These are phyloP conservation scores for Megalurothrips usitatus DNA, from an alignment of 2,888 invertebrate genomes.

Conservation along the genomic window DNA sequence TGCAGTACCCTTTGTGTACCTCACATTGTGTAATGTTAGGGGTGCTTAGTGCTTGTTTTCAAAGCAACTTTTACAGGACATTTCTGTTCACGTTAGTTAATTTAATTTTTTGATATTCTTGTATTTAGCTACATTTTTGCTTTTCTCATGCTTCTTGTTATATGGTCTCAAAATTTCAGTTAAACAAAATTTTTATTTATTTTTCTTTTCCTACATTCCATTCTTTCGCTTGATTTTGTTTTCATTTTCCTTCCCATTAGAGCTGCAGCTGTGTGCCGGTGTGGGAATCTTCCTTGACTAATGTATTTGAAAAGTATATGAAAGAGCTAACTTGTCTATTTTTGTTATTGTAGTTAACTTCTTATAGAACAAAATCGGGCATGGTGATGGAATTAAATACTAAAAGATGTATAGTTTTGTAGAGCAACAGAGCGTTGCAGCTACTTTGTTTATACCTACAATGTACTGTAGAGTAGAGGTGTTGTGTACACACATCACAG, in stretches of 20 bases:
- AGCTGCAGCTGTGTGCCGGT: conserved; percentile 18
- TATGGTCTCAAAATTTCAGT: conserved; percentile 14
- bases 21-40: conserved; percentile 19
- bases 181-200: conserved; percentile 10
- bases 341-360: conserved; percentile 25
- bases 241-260: background rate
- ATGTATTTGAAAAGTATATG: conserved; percentile 15
- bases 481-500: conserved; percentile 21
- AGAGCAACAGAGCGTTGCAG: conserved; percentile 6
- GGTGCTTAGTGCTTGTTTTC: conserved; percentile 18
- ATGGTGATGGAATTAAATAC: conserved; percentile 26
- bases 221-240: conserved; percentile 25
- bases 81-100: conserved; percentile 1
- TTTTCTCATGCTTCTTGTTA: conserved; percentile 16
- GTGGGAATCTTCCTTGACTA: conserved; percentile 24
- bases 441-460: conserved; percentile 17
- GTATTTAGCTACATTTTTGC: conserved; percentile 25
- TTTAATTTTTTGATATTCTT: conserved; percentile 24
- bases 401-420: conserved; percentile 27
- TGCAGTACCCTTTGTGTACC: conserved; percentile 1
- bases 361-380: conserved; percentile 25
- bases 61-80: conserved; percentile 5
- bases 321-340: conserved; percentile 26
- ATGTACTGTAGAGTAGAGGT: conserved; percentile 14
- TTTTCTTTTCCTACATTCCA: conserved; percentile 14